Conservation (phyloP, 2,888 invertebrate species). For the Podotricha telesiphe region DNA sequence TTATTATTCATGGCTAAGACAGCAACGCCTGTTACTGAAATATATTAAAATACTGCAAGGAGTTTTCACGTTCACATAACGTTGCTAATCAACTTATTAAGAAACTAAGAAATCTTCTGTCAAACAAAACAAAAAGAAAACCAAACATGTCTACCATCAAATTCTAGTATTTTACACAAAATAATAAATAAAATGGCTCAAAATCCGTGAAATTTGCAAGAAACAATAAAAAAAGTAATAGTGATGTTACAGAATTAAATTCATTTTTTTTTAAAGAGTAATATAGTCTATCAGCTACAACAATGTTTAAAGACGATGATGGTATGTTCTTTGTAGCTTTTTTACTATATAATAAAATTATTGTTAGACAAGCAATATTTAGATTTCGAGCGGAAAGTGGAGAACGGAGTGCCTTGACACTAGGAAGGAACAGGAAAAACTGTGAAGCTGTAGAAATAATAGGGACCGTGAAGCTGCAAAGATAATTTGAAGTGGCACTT, state of each 20-base stretch:
- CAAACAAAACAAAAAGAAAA: constrained; percentile 21
- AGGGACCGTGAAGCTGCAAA: no score
- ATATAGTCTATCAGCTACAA: background rate
- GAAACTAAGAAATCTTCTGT: constrained; percentile 17
- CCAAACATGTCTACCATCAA: background rate
- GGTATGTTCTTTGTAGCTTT: constrained; percentile 28
- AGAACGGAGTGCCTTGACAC: no score
- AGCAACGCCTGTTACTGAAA: background rate
- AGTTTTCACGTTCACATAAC: background rate
- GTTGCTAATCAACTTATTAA: background rate
- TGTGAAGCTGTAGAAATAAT: no score
- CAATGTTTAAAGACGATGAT: constrained; percentile 43
- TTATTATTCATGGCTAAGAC: no score
- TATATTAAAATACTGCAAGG: background rate
- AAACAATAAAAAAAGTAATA: background rate
- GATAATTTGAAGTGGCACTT: no score
- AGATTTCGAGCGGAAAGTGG: no score
- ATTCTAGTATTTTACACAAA: background rate
- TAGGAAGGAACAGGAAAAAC: no score
- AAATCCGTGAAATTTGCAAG: background rate
- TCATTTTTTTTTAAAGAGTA: background rate
- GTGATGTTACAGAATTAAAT: background rate
- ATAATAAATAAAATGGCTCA: constrained; percentile 12
- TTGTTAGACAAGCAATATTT: no score
- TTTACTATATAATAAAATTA: background rate